phyloP scores from a whole-genome alignment of 2,113 vertebrate species.

The Chlorodrepanis virens region DNA sequence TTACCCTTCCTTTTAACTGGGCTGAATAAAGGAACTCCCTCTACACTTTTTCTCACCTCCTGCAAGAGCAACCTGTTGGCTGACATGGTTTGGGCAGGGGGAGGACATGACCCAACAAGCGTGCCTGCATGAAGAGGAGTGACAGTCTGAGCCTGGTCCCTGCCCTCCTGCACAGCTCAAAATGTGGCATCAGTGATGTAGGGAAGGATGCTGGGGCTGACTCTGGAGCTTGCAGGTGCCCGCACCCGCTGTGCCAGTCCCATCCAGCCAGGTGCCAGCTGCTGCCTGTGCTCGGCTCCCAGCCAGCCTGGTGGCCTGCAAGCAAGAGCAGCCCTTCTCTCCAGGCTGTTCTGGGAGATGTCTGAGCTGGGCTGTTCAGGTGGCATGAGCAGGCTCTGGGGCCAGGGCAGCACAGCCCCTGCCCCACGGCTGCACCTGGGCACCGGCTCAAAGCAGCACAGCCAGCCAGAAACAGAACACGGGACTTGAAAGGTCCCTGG shows the following conservation, averaged over 20 bases:
- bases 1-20: neutral
- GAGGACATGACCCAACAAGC: accelerated
- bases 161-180: neutral
- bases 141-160: neutral
- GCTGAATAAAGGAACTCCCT: neutral
- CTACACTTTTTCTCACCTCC: neutral
- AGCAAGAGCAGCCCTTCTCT: neutral
- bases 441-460: accelerated
- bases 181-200: accelerated
- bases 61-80: neutral
- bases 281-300: neutral
- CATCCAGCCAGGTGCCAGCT: neutral
- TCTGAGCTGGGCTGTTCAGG: accelerated
- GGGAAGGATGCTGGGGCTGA: accelerated
- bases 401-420: neutral
- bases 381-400: neutral
- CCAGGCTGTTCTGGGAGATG: neutral
- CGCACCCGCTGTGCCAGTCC: accelerated
- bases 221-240: neutral
- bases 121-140: accelerated
- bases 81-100: neutral
- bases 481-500: neutral
- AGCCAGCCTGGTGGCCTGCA: accelerated
- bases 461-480: neutral
- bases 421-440: accelerated